phyloP scores from a whole-genome alignment of 2,113 vertebrate species.

The Paracanthobrama guichenoti region DNA sequence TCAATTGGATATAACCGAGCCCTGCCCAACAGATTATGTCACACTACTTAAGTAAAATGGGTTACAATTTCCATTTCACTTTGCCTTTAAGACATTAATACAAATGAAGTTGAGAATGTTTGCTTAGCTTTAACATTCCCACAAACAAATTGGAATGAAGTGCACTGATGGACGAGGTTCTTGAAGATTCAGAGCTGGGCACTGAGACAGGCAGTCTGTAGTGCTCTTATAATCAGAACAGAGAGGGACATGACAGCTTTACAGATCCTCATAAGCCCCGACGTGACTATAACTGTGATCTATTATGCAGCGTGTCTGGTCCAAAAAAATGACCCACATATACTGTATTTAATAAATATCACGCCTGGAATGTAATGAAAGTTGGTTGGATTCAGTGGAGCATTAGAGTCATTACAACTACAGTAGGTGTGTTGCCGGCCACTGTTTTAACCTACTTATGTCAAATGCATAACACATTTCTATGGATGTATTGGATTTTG shows the following conservation, averaged over 20 bases:
- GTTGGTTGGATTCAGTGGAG: not conserved
- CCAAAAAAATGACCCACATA: conserved; percentile 13
- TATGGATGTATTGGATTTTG: no score
- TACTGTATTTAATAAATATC: not conserved
- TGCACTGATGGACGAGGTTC: not conserved
- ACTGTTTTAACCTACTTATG: no score
- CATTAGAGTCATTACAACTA: no score
- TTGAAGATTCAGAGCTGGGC: not conserved
- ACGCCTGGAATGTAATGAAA: not conserved
- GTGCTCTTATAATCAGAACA: not conserved
- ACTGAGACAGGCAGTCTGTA: not conserved
- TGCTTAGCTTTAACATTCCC: not conserved
- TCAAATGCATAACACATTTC: no score
- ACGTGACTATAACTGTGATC: conserved; percentile 16
- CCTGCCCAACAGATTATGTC: not conserved
- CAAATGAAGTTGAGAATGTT: not conserved
- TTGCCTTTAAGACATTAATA: not conserved
- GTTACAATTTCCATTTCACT: not conserved
- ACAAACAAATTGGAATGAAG: not conserved
- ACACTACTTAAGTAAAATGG: not conserved
- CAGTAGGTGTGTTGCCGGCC: no score
- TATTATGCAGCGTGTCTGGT: not conserved
- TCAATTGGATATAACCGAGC: not conserved
- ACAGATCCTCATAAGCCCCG: not conserved
- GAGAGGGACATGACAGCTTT: conserved; percentile 22